These are phyloP conservation scores for Hafferia zeledoni DNA, from an alignment of 2,797 vertebrate species.

Conservation along the genomic window DNA sequence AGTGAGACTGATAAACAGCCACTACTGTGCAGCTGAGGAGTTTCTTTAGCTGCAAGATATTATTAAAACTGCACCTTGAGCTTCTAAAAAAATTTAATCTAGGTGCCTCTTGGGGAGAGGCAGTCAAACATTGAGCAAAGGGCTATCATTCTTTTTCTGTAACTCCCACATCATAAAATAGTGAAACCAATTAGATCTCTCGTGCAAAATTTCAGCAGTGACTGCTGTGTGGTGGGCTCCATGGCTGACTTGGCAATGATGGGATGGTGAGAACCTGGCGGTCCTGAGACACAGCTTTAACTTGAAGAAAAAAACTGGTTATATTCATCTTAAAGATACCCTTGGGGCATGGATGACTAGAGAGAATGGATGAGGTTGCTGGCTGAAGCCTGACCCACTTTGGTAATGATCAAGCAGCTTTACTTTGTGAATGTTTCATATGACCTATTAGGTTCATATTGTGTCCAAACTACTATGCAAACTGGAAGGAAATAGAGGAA, in stretches of 20 bases:
- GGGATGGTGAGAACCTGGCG: background rate
- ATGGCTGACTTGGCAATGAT: background rate
- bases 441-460: background rate
- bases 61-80: background rate
- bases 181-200: background rate
- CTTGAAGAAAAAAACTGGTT: background rate
- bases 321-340: background rate
- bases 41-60: constrained; percentile 16
- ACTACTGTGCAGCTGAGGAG: background rate
- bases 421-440: background rate
- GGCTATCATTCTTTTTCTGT: background rate
- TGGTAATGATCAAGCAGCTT: background rate
- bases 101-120: background rate
- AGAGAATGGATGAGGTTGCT: background rate
- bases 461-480: background rate
- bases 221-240: background rate
- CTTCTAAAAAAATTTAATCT: constrained; percentile 7
- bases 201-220: background rate
- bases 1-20: background rate
- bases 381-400: background rate
- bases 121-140: background rate
- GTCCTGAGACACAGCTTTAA: background rate
- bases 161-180: background rate
- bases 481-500: background rate
- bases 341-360: background rate